These are phyloP conservation scores for Plectus sambesii DNA, from an alignment of 1,140 invertebrate genomes.

Conservation along the genomic window DNA sequence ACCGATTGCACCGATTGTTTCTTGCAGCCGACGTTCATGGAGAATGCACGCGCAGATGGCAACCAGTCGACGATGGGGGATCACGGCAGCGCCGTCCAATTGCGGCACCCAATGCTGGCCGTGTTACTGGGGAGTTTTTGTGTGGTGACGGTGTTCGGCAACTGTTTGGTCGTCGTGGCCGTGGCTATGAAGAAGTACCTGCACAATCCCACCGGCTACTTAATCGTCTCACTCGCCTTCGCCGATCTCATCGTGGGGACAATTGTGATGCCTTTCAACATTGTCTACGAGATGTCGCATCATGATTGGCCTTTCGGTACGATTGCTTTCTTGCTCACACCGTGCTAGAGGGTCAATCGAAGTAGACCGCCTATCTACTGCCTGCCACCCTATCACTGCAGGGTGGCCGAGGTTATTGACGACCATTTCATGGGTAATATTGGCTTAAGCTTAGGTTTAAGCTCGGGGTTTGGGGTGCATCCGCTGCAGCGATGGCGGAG, in stretches of 20 bases:
- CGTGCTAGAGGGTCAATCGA: too few species aligned
- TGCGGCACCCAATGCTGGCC: constrained; percentile 36
- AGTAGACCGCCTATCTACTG: too few species aligned
- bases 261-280: constrained; percentile 44
- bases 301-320: constrained; percentile 43
- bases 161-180: constrained; percentile 41
- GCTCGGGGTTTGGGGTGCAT: too few species aligned
- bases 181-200: constrained; percentile 44
- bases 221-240: constrained; percentile 43
- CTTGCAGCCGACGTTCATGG: too few species aligned
- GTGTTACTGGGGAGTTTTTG: constrained; percentile 30
- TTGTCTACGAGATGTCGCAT: constrained; percentile 41
- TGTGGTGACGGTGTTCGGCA: constrained; percentile 37
- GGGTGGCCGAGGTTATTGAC: too few species aligned
- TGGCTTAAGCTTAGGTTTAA: too few species aligned
- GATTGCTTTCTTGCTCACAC: too few species aligned
- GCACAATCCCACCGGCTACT: constrained; percentile 40
- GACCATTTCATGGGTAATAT: too few species aligned
- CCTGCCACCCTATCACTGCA: too few species aligned
- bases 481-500: too few species aligned
- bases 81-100: constrained; percentile 6
- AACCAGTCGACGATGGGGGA: not conserved
- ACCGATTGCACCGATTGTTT: too few species aligned
- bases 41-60: too few species aligned
- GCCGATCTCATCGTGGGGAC: constrained; percentile 44